Base-by-base conservation (phyloP, 2,797 vertebrate species). In the Melanotaenia nigrans region DNA sequence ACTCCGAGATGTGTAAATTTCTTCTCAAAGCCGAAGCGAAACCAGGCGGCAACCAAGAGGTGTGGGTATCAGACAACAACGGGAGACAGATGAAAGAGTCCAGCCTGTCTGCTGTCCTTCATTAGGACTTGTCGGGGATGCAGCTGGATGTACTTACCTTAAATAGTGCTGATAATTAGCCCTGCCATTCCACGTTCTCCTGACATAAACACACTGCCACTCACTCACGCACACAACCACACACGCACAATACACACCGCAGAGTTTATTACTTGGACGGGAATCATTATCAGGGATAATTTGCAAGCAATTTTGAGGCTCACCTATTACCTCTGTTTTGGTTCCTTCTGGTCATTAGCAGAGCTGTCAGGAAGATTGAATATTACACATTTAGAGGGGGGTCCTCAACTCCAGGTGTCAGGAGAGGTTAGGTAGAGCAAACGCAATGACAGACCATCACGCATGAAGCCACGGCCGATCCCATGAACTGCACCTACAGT, bases 291-390 rank as follows among this genome's bases (percentile, higher is more conserved):
- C 87, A 90, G 88, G 90, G 84, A 90, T 94, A 93, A 94, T 95
- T 94, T 95, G 91, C 93, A 93, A 94, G 94, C 92, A 94, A 95
- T 95, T 95, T 94, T 87, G 88, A 91, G 92, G 91, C 92, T 92
- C 91, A 93, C 92, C 91, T 94, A 94, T 94, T 95, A 94, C 92
- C 92, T 91, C 90, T 95, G 94, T 95, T 95, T 95, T 91, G 92
- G 93, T 95, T 94, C 90, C 91, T 94, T 93, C 91, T 92, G 89
- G 90, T 95, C 94, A 95, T 95, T 95, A 95, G 94, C 78, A 66
- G 85, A 90, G 90, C 94, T 94, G 93, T 94, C 94, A 94, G 90
- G 92, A 95, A 94, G 94, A 95, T 94, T 93, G 93, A 95, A 94
- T 92, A 91, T 92, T 93, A 92, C 91, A 93, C 90, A 88, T 92